Evolutionary conservation across 2,113 vertebrate genomes (phyloP), one percentile per base, ranked within the genome.

Genomic region (Percina caprodes): DNA sequence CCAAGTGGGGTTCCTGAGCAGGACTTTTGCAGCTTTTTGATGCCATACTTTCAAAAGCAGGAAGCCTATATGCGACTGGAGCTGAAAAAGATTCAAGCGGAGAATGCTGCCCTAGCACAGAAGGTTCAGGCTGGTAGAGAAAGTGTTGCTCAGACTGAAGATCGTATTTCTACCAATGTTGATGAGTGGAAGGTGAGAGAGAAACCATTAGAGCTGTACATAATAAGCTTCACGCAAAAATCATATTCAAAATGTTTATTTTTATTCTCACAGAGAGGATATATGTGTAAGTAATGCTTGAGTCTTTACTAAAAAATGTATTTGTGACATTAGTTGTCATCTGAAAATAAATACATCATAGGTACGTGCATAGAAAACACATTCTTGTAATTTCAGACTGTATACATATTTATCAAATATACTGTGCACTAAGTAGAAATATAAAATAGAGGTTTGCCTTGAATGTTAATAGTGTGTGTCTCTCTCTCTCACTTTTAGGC

Each of bases 1-100:
- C 95, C 95, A 0, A 94, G 90, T 74, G 95, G 94, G 1, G 42
- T 90, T 75, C 94, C 95, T 11, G 95, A 95, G 79, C 77, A 93
- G 89, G 95, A 96, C 70, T 74, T 96, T 42, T 92, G 94, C 87
- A 91, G 93, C 63, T 94, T 92, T 84, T 55, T 96, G 90, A 91
- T 90, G 69, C 92, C 94, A 0, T 94, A 93, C 62, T 95, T 95
- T 86, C 82, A 85, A 79, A 94, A 95, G 66, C 95, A 95, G 77
- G 89, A 94, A 59, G 90, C 89, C 48, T 95, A 92, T 74, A 79
- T 95, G 83, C 82, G 60, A 45, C 71, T 69, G 24, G 90, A 95
- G 90, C 88, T 96, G 74, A 93, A 92, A 80, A 94, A 92, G 74
- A 91, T 95, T 42, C 74, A 86, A 83, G 89, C 84, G 26, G 93